A percentile compares a stretch with the other conserved stretches of the same genome.
Evolutionary conservation across 2,797 vertebrate genomes (phyloP).

Genomic region (Apodemus agrarius): DNA sequence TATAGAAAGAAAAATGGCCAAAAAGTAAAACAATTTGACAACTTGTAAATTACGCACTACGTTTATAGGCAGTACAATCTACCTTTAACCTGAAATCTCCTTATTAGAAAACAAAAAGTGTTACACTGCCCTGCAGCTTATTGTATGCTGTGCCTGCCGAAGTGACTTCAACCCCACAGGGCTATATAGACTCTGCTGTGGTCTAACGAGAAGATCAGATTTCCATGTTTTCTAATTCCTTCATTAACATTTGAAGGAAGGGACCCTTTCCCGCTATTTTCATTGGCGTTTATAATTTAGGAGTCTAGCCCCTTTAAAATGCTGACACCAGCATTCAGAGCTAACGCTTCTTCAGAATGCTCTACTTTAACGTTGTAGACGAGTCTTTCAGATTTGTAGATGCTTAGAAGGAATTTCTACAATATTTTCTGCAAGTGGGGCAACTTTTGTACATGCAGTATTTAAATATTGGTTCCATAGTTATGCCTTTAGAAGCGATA

Average conservation of each 20-base stretch:
- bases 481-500: neutral
- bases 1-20: constrained; percentile 66
- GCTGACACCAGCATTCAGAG: neutral
- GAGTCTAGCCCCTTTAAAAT: constrained; percentile 29
- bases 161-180: constrained; percentile 69
- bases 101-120: constrained; percentile 67
- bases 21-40: constrained; percentile 76
- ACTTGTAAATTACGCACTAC: constrained; percentile 75
- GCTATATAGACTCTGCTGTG: constrained; percentile 62
- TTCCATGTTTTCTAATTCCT: constrained; percentile 17
- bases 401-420: neutral
- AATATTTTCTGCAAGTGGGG: neutral
- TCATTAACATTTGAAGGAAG: constrained; percentile 63
- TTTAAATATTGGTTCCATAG: neutral
- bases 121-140: constrained; percentile 22
- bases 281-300: constrained; percentile 22
- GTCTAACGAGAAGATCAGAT: constrained; percentile 68
- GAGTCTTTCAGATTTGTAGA: neutral
- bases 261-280: constrained; percentile 12
- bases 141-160: constrained; percentile 60
- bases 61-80: constrained; percentile 68
- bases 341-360: neutral
- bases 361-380: neutral
- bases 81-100: constrained; percentile 75
- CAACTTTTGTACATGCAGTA: neutral